Percentiles rank a stretch among this genome's conserved stretches.
phyloP scores from a whole-genome alignment of 1,140 invertebrate genomes.

The Pogonomyrmex californicus region DNA sequence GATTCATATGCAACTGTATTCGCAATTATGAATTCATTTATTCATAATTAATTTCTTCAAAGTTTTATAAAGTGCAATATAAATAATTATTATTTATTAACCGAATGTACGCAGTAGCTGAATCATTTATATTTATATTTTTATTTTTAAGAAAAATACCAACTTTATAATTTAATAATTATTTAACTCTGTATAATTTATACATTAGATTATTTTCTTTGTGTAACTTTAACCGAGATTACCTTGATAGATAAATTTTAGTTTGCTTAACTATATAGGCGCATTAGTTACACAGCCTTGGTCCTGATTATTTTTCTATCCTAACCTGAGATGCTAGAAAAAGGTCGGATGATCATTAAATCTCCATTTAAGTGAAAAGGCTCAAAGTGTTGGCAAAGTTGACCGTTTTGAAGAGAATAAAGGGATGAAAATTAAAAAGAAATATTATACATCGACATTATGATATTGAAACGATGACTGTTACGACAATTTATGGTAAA shows the following conservation, averaged over 20 bases:
- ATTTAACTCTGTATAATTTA: neutral
- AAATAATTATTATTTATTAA: no score
- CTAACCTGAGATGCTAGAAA: neutral
- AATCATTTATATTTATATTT: no score
- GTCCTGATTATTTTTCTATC: slow-evolving; percentile 23
- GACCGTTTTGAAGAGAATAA: slow-evolving; percentile 6
- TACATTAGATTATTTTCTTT: neutral
- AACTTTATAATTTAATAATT: neutral
- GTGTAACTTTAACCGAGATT: neutral
- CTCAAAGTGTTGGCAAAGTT: neutral
- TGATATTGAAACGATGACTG: slow-evolving; percentile 55
- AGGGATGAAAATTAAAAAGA: slow-evolving; percentile 41
- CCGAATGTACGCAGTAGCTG: no score
- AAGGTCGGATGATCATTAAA: neutral
- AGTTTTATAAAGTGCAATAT: neutral
- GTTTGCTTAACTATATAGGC: neutral
- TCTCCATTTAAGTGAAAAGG: slow-evolving; percentile 15
- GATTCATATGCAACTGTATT: neutral
- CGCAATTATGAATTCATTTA: neutral
- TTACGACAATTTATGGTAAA: slow-evolving; percentile 50
- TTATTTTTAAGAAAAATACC: neutral
- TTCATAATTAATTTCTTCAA: neutral
- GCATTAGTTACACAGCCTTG: neutral
- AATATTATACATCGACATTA: slow-evolving; percentile 42
- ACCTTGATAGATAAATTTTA: neutral